Percentiles rank a stretch among this genome's conserved stretches.
These are phyloP conservation scores for Lasioglossum malachurum DNA, from an alignment of 2,888 invertebrate species.

Conservation along the genomic window DNA sequence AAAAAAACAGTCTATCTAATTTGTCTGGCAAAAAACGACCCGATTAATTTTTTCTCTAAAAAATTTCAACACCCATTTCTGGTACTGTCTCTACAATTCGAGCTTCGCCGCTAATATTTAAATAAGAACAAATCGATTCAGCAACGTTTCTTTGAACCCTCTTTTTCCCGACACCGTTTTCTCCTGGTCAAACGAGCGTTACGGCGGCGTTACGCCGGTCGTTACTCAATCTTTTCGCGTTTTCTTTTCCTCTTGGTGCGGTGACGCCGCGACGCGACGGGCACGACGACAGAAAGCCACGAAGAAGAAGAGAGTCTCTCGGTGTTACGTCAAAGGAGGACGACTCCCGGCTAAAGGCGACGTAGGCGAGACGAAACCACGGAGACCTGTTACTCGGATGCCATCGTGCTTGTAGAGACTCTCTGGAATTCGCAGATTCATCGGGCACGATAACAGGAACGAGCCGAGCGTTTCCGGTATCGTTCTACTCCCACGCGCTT, in stretches of 20 bases:
- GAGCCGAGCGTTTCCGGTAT: conserved; percentile 18
- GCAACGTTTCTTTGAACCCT: not conserved
- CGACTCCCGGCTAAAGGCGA: not conserved
- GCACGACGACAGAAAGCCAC: not conserved
- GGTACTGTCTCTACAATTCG: not conserved
- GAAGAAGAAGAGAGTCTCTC: not conserved
- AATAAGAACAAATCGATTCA: not conserved
- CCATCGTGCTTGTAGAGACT: conserved; percentile 23
- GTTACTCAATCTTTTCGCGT: conserved; percentile 6
- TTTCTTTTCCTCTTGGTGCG: not conserved
- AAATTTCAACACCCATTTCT: not conserved
- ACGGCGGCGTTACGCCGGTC: conserved; percentile 20
- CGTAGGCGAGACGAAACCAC: conserved; percentile 2
- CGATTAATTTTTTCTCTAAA: not conserved
- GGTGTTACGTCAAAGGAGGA: not conserved
- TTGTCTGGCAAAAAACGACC: not conserved
- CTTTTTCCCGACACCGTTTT: not conserved
- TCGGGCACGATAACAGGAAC: conserved; percentile 30
- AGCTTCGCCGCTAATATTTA: not conserved
- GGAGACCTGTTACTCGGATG: conserved; percentile 54
- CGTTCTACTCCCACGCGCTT: conserved; percentile 7
- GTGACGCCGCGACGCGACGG: not conserved
- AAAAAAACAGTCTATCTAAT: not conserved
- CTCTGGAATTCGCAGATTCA: conserved; percentile 57
- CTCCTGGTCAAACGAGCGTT: conserved; percentile 14